Evolutionary conservation across 2,113 vertebrate species (phyloP), one percentile per base, ranked within the genome.

Genomic region (Mola mola): DNA sequence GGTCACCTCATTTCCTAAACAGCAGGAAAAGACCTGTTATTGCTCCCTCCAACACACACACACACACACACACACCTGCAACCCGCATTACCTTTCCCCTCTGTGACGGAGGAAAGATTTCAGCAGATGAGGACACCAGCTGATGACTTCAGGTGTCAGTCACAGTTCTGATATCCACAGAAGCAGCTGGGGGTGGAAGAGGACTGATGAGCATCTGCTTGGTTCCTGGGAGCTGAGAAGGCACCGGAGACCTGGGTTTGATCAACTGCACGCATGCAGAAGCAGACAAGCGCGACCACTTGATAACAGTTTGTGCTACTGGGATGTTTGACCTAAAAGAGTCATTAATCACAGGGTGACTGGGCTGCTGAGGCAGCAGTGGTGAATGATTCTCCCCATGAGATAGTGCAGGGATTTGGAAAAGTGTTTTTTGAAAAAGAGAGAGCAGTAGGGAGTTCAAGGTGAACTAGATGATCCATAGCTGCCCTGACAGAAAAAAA

Each of bases 311-410:
- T 43, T 17, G 60, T 51, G 47, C 59, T 53, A 41, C 46, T 0
- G 29, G 40, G 55, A 69, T 8, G 33, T 73, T 48, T 73, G 42
- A 81, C 58, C 31, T 42, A 15, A 55, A 66, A 58, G 42, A 79
- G 26, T 60, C 66, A 56, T 51, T 47, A 65, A 82, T 75, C 56
- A 84, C 9, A 6, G 8, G 40, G 17, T 46, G 55, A 78, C 80
- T 2, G 22, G 37, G 15, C 46, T 70, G 70, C 82, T 83, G 72
- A 53, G 72, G 72, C 66, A 79, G 34, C 24, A 0, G 1, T 71
- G 66, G 82, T 78, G 64, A 60, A 73, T 48, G 57, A 73, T 67
- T 56, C 52, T 71, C 49, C 78, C 50, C 67, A 36, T 57, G 53
- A 76, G 71, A 77, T 13, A 79, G 28, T 5, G 47, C 12, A 16